phyloP scores from a whole-genome alignment of 1,140 invertebrate species.

The Platyscapa corneri region DNA sequence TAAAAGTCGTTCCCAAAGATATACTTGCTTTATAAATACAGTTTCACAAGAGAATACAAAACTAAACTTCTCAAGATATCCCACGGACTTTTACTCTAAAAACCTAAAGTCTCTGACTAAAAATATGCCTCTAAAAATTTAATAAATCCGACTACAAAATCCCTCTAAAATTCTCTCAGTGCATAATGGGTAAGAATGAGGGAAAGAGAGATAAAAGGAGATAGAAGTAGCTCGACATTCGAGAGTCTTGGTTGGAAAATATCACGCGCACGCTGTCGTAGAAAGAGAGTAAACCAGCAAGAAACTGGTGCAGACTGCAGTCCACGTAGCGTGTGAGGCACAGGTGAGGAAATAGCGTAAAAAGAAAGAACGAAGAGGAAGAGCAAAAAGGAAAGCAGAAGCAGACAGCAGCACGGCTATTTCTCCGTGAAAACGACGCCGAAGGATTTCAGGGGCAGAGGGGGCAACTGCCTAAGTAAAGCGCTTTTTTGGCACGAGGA shows the following conservation, averaged over 20 bases:
- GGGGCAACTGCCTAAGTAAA: conserved; percentile 18
- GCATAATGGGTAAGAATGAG: conserved; percentile 25
- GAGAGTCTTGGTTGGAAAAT: not conserved
- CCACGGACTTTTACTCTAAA: not conserved
- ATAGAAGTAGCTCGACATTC: not conserved
- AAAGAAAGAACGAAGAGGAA: conserved; percentile 2
- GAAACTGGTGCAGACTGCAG: not conserved
- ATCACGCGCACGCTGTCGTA: not conserved
- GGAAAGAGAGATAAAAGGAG: conserved; percentile 11
- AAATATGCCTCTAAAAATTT: conserved; percentile 27
- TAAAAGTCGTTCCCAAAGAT: not conserved
- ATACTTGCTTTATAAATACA: not conserved
- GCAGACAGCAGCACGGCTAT: not conserved
- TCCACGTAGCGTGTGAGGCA: not conserved
- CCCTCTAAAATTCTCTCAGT: conserved; percentile 35
- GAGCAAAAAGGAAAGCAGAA: not conserved
- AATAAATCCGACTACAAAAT: conserved; percentile 14
- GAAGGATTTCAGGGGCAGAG: conserved; percentile 8
- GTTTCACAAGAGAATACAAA: conserved; percentile 5
- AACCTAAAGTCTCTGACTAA: not conserved
- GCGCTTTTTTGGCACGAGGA: conserved; percentile 11
- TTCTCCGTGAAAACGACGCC: not conserved
- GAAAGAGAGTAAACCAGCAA: not conserved
- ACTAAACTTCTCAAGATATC: conserved; percentile 2
- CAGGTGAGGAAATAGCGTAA: conserved; percentile 29